Percentiles rank a stretch among this genome's conserved stretches.
These are phyloP conservation scores for Bubo scandiacus DNA, from an alignment of 2,113 vertebrate species.

Conservation along the genomic window DNA sequence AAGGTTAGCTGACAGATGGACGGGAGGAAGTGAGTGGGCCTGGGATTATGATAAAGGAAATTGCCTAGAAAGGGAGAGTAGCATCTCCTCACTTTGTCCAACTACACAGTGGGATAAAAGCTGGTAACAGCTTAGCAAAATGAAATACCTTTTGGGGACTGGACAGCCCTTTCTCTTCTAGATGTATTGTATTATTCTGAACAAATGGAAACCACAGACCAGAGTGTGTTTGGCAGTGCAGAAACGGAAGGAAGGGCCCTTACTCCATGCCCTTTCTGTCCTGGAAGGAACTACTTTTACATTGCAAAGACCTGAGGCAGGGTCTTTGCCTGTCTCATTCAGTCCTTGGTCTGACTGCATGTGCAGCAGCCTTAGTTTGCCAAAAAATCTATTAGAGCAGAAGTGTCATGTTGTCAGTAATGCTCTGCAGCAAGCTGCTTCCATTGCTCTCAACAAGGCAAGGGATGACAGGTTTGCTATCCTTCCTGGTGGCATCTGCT, in stretches of 20 bases:
- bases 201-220: background rate
- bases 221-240: background rate
- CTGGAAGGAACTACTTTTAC: background rate
- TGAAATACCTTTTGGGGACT: background rate
- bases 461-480: background rate
- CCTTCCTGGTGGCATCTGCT: background rate
- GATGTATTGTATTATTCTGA: background rate
- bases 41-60: constrained; percentile 40
- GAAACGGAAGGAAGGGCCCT: background rate
- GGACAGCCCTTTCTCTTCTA: background rate
- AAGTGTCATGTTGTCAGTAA: constrained; percentile 24
- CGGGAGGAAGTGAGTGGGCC: constrained; percentile 31
- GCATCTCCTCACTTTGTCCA: background rate
- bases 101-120: background rate
- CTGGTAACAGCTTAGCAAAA: background rate
- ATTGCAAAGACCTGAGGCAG: background rate
- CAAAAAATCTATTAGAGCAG: background rate
- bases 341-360: background rate
- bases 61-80: constrained; percentile 12
- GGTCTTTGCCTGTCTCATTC: background rate
- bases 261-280: background rate
- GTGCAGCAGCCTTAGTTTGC: background rate
- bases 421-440: background rate
- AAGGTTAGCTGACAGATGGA: constrained; percentile 54
- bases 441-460: background rate